Base-by-base conservation (phyloP, 1,140 invertebrate genomes). In the Pararge aegeria region DNA sequence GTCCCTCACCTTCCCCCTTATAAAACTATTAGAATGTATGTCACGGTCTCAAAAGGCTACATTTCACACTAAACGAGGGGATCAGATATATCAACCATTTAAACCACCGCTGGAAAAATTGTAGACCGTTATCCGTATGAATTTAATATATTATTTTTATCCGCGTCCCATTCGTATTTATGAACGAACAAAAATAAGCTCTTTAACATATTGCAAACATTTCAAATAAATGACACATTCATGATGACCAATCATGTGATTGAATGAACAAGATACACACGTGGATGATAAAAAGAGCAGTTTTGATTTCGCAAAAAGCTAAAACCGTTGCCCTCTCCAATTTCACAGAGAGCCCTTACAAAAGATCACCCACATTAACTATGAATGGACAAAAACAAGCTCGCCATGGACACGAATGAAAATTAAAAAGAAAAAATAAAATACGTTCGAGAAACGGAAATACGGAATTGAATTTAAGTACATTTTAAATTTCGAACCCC, bases 321-420 rank as follows among this genome's bases (percentile, higher is more conserved):
- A 78, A 82, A 87, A 87, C 83, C 70, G 70, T 46, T 76, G 73
- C 75, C 76, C 83, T 79, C 75, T 83, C 77, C 80, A 87, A 89
- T 89, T 86, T 87, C 71, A 83, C 77, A 80, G 77, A 87, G 81
- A 89, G 83, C 83, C 70, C 81, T 73, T 74, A 85, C 79, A 89
- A 89, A 89, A 87, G 83, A 83, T 85, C 86, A 83, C 81, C 80
- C 81, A 85, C 76, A 83, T 80, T 87, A 87, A 86, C 84, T 89
- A 87, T 85, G 84, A 86, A 86, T 85, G 83, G 80, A 68, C 76
- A 79, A 84, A 83, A 89, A 87, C 78, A 82, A 78, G 69, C 78
- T 60, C 66, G 64, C 71, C 18, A 76, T 79, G 71, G 75, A 76
- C 73, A 75, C 77, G 80, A 84, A 82, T 83, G 73, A 68, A 83